phyloP scores from a whole-genome alignment of 2,888 invertebrate genomes.

The Oscheius sp. region DNA sequence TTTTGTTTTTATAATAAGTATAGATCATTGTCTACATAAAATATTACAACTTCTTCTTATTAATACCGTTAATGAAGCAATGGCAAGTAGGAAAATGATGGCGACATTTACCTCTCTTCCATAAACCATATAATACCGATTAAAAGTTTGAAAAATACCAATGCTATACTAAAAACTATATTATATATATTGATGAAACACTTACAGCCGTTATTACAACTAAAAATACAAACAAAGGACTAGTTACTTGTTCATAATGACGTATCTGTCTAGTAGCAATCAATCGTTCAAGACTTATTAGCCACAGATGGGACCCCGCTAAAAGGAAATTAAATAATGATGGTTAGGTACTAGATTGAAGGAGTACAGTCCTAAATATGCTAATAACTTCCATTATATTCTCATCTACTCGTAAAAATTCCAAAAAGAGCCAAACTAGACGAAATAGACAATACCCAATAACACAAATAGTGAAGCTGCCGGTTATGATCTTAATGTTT shows the following conservation, averaged over 20 bases:
- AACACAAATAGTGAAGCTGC: neutral
- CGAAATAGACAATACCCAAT: neutral
- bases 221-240: neutral
- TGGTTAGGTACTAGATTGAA: neutral
- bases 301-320: conserved; percentile 11
- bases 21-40: conserved; percentile 17
- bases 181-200: neutral
- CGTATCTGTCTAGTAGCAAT: neutral
- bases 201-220: neutral
- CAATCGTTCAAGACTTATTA: conserved; percentile 8
- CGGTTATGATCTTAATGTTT: neutral
- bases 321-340: neutral
- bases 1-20: conserved; percentile 7
- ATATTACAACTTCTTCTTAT: neutral
- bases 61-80: neutral
- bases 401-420: neutral
- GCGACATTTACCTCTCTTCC: conserved; percentile 8
- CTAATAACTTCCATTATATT: neutral
- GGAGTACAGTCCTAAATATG: neutral
- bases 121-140: neutral
- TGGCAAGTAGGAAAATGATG: neutral
- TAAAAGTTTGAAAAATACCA: neutral
- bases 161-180: neutral
- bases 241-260: neutral
- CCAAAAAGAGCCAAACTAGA: neutral